These are phyloP conservation scores for Horisme vitalbata DNA, from an alignment of 2,888 invertebrate genomes.

Conservation along the genomic window DNA sequence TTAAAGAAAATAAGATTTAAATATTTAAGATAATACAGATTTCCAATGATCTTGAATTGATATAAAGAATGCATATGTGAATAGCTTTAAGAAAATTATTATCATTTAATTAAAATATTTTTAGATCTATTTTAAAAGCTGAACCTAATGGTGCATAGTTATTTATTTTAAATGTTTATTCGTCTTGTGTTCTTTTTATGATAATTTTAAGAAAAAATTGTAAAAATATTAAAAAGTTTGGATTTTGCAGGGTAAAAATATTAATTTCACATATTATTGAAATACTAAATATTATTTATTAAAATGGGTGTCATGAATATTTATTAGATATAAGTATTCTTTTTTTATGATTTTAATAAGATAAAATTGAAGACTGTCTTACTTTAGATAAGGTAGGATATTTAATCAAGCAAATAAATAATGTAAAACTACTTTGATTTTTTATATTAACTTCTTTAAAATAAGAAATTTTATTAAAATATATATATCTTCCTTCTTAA, in stretches of 20 bases:
- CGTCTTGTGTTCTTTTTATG: slow-evolving; percentile 16
- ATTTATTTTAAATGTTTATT: slow-evolving; percentile 18
- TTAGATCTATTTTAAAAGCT: slow-evolving; percentile 51
- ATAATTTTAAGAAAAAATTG: slow-evolving; percentile 21
- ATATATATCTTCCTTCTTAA: too few species aligned
- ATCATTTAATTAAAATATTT: too few species aligned
- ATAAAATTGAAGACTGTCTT: too few species aligned
- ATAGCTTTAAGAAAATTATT: slow-evolving; percentile 42
- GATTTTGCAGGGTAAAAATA: slow-evolving; percentile 52
- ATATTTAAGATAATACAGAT: slow-evolving; percentile 27
- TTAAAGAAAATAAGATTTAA: slow-evolving; percentile 1
- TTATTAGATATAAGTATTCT: too few species aligned
- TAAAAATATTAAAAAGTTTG: slow-evolving; percentile 37
- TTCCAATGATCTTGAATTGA: slow-evolving; percentile 50
- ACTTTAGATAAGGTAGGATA: too few species aligned
- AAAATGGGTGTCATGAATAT: slow-evolving; percentile 47
- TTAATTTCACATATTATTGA: too few species aligned
- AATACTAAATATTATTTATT: too few species aligned
- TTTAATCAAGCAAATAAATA: too few species aligned
- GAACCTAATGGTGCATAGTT: slow-evolving; percentile 66
- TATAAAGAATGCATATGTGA: slow-evolving; percentile 10
- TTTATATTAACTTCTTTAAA: too few species aligned
- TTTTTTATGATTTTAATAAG: too few species aligned
- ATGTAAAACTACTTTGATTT: too few species aligned
- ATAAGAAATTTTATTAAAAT: too few species aligned